Evolutionary conservation across 2,113 vertebrate genomes (phyloP).

Genomic region (Petrocephalus zakoni): DNA sequence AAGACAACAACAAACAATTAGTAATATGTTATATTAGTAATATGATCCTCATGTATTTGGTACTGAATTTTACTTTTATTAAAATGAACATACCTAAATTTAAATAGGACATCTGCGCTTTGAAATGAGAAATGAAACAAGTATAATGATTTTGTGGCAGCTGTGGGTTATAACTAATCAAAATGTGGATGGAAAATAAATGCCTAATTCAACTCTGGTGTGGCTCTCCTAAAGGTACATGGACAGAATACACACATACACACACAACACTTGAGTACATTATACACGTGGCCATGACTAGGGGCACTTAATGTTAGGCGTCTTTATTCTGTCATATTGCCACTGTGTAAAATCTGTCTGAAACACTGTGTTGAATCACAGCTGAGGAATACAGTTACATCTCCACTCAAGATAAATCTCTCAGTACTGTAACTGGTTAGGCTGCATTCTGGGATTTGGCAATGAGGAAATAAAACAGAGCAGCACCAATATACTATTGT

Average conservation of each 20-base stretch:
- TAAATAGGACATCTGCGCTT: background rate
- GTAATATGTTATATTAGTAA: no score
- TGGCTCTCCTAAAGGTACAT: background rate
- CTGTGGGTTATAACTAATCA: background rate
- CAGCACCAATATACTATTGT: background rate
- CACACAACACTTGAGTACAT: background rate
- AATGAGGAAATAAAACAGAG: slow-evolving; percentile 31
- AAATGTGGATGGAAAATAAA: no score
- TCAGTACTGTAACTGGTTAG: background rate
- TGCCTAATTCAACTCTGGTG: background rate
- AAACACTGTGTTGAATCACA: slow-evolving; percentile 29
- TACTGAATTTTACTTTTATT: background rate
- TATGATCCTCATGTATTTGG: background rate
- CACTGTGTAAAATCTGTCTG: slow-evolving; percentile 37
- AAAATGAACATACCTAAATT: background rate
- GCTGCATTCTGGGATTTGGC: slow-evolving; percentile 44
- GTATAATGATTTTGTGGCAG: background rate
- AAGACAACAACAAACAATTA: background rate
- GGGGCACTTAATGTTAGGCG: background rate
- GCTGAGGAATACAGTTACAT: slow-evolving; percentile 1
- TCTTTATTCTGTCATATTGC: slow-evolving; percentile 23
- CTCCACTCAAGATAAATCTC: background rate
- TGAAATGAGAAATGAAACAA: background rate
- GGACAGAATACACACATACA: background rate
- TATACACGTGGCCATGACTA: background rate